A percentile compares a stretch with the other conserved stretches of the same genome.
Conservation (phyloP, 2,797 vertebrate genomes). For the Pseudochaenichthys georgianus region DNA sequence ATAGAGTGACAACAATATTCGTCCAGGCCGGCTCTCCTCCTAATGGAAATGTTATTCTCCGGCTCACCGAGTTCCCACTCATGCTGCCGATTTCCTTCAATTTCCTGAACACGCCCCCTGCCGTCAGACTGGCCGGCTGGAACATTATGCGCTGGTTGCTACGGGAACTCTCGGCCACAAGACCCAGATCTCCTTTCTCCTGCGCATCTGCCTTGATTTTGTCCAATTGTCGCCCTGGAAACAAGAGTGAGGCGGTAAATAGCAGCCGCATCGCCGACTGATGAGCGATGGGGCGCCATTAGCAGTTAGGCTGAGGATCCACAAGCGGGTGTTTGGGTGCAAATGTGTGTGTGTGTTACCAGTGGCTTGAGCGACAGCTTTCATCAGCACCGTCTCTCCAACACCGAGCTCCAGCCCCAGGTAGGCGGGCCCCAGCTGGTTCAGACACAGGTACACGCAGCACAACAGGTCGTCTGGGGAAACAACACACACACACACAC, state of each 20-base stretch:
- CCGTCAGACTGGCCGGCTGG: slow-evolving; percentile 88
- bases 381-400: slow-evolving; percentile 92
- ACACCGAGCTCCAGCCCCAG: slow-evolving; percentile 92
- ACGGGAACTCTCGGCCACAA: slow-evolving; percentile 93
- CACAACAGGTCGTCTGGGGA: slow-evolving; percentile 88
- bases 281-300: slow-evolving; percentile 44
- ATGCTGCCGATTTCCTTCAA: slow-evolving; percentile 91
- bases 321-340: slow-evolving; percentile 28
- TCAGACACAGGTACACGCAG: slow-evolving; percentile 92
- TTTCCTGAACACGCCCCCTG: slow-evolving; percentile 87
- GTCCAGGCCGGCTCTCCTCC: slow-evolving; percentile 15
- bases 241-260: slow-evolving; percentile 62
- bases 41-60: slow-evolving; percentile 69
- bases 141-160: slow-evolving; percentile 93
- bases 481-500: too few species aligned
- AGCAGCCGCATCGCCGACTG: slow-evolving; percentile 14
- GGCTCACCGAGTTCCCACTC: slow-evolving; percentile 90
- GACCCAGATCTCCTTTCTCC: slow-evolving; percentile 91
- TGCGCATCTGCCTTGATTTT: slow-evolving; percentile 90
- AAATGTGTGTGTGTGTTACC: slow-evolving; percentile 74
- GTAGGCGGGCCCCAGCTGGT: slow-evolving; percentile 91
- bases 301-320: slow-evolving; percentile 38
- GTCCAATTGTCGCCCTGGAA: slow-evolving; percentile 91
- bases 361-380: slow-evolving; percentile 93
- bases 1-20: slow-evolving; percentile 52